Percentiles rank a stretch among this genome's conserved stretches.
phyloP scores from a whole-genome alignment of 2,888 invertebrate species.

The Tipula lateralis region DNA sequence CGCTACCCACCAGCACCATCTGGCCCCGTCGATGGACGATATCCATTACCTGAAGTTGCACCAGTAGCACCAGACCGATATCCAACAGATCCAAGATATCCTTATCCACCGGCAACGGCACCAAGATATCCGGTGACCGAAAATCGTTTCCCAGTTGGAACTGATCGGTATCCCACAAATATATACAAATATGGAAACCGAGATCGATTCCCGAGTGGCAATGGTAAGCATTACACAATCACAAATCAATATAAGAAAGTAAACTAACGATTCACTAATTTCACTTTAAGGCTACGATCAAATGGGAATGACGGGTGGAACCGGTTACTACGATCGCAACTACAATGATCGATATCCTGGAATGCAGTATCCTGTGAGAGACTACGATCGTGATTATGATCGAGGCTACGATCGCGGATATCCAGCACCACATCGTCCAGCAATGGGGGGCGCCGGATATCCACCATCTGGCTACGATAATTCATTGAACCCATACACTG shows the following conservation, averaged over 20 bases:
- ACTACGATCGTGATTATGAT: constrained; percentile 29
- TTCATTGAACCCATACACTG: constrained; percentile 44
- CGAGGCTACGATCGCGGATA: constrained; percentile 38
- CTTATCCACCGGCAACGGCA: constrained; percentile 34
- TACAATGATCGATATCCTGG: constrained; percentile 41
- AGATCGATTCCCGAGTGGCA: constrained; percentile 50
- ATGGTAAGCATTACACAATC: constrained; percentile 41
- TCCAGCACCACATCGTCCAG: constrained; percentile 45
- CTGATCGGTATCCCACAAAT: constrained; percentile 50
- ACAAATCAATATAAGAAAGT: not conserved
- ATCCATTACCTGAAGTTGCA: constrained; percentile 32
- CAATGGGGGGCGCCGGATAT: constrained; percentile 33
- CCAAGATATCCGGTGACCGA: constrained; percentile 51
- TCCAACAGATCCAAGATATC: constrained; percentile 42
- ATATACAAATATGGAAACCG: constrained; percentile 53
- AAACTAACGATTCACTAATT: not conserved
- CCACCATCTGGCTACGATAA: constrained; percentile 42
- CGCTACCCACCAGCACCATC: not conserved
- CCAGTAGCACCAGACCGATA: constrained; percentile 31
- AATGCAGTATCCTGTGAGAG: not conserved
- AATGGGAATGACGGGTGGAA: constrained; percentile 30
- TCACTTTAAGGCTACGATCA: constrained; percentile 42
- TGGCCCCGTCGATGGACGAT: constrained; percentile 31
- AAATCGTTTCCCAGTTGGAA: constrained; percentile 54
- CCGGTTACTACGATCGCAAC: constrained; percentile 43